These are phyloP conservation scores for Hycleus phaleratus DNA, from an alignment of 1,140 invertebrate species.

Conservation along the genomic window DNA sequence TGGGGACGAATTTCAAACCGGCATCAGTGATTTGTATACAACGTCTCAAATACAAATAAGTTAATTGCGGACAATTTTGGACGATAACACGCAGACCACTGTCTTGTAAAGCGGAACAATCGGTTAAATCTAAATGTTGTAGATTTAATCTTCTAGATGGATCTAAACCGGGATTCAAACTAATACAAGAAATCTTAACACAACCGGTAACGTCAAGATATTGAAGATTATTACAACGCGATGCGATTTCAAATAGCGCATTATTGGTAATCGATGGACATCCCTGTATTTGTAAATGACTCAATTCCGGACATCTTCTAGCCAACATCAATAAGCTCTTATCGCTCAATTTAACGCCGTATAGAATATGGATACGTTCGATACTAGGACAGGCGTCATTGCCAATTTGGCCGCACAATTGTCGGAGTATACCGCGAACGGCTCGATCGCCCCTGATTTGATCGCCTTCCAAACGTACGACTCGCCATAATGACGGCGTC, in stretches of 20 bases:
- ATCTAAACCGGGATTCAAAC: constrained; percentile 55
- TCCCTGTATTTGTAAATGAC: constrained; percentile 62
- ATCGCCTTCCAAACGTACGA: constrained; percentile 57
- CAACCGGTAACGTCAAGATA: constrained; percentile 61
- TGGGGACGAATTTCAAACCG: constrained; percentile 73
- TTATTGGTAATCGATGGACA: constrained; percentile 61
- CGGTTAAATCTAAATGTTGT: constrained; percentile 75
- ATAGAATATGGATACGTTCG: constrained; percentile 59
- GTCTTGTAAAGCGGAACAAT: constrained; percentile 76
- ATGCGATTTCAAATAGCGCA: constrained; percentile 56
- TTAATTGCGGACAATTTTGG: constrained; percentile 76
- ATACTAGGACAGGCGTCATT: constrained; percentile 53
- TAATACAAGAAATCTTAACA: constrained; percentile 60
- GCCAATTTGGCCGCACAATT: constrained; percentile 50
- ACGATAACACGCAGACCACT: constrained; percentile 73
- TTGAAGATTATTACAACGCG: constrained; percentile 60
- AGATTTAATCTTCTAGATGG: constrained; percentile 53
- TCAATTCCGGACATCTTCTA: constrained; percentile 62
- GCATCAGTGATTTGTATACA: constrained; percentile 79
- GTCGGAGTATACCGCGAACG: constrained; percentile 54
- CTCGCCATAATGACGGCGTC: constrained; percentile 70
- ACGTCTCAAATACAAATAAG: constrained; percentile 79
- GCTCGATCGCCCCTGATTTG: constrained; percentile 60
- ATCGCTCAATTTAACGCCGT: constrained; percentile 68
- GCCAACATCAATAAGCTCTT: constrained; percentile 61